These are phyloP conservation scores for Spheniscus mendiculus DNA, from an alignment of 2,113 vertebrate genomes.

Conservation along the genomic window DNA sequence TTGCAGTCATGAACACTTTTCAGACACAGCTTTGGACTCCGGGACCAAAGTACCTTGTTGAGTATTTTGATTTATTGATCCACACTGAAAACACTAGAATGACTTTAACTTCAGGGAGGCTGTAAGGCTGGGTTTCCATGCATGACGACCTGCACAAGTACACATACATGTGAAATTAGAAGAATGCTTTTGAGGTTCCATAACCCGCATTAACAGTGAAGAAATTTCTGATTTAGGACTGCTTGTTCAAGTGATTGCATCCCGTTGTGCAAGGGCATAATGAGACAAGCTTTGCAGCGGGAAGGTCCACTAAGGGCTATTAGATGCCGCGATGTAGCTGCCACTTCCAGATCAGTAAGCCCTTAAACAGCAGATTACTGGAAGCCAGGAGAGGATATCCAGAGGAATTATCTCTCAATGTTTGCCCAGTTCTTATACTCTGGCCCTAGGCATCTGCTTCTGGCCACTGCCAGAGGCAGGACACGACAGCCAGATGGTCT, in stretches of 20 bases:
- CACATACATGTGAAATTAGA: background rate
- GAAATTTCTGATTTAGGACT: background rate
- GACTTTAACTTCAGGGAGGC: background rate
- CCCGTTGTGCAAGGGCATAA: background rate
- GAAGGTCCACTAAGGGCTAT: background rate
- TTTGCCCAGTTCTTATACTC: background rate
- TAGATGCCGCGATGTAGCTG: background rate
- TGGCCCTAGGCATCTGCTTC: background rate
- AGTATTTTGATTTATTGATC: background rate
- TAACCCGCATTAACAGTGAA: background rate
- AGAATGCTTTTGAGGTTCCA: background rate
- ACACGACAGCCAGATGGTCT: accelerated
- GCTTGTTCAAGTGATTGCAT: background rate
- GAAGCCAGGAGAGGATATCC: background rate
- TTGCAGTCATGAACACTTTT: background rate
- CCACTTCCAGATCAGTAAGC: background rate
- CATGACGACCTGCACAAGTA: background rate
- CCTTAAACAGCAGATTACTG: background rate
- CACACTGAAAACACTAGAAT: background rate
- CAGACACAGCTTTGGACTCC: background rate
- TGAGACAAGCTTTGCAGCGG: background rate
- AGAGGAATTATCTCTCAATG: background rate
- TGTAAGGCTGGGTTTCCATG: background rate
- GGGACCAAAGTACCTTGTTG: background rate
- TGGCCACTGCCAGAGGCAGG: background rate